Conservation (phyloP, 2,113 vertebrate genomes). For the Zapornia atra region DNA sequence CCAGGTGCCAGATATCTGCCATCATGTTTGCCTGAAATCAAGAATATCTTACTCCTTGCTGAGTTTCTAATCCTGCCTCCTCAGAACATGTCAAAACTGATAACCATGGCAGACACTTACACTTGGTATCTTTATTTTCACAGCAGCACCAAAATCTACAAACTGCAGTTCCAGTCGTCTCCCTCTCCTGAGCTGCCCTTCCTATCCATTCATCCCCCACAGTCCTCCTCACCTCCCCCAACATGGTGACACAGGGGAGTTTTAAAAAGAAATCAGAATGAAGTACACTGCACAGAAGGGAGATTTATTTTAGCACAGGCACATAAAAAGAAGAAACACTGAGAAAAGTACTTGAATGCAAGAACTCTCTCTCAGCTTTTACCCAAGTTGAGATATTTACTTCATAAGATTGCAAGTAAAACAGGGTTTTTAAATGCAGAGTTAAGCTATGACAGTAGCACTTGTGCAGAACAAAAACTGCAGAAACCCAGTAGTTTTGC, state of each 20-base stretch:
- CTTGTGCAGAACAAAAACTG: not conserved
- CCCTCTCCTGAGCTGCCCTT: slow-evolving; percentile 50
- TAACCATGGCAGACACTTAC: slow-evolving; percentile 39
- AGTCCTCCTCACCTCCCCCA: slow-evolving; percentile 64
- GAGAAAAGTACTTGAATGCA: not conserved
- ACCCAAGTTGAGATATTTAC: not conserved
- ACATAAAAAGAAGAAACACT: not conserved
- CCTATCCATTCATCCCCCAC: slow-evolving; percentile 21
- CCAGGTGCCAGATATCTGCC: slow-evolving; percentile 57
- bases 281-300: slow-evolving; percentile 46
- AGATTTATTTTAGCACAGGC: slow-evolving; percentile 54
- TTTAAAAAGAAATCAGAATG: slow-evolving; percentile 59
- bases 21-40: not conserved
- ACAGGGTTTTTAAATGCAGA: not conserved
- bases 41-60: slow-evolving; percentile 11
- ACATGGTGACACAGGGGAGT: slow-evolving; percentile 27
- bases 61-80: slow-evolving; percentile 52
- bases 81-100: slow-evolving; percentile 30
- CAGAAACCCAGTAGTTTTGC: not conserved
- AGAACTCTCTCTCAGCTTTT: not conserved
- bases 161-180: slow-evolving; percentile 2
- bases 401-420: not conserved
- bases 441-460: not conserved
- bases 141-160: slow-evolving; percentile 1
- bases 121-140: slow-evolving; percentile 34